Evolutionary conservation across 2,888 invertebrate species (phyloP), one percentile per base, ranked within the genome.

Genomic region (Conchocele bisecta): DNA sequence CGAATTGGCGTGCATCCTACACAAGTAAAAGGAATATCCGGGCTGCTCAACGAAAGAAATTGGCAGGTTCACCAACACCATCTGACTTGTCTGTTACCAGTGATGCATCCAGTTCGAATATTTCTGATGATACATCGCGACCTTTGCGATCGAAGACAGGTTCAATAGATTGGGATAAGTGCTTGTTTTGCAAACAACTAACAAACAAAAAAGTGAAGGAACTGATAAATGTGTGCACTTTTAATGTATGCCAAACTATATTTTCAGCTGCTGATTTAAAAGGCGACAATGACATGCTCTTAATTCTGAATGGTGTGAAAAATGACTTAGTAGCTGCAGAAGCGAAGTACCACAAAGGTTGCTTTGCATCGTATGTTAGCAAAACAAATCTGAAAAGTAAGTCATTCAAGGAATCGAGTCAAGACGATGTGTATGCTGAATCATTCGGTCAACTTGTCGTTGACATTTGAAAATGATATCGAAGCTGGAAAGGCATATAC

Each of bases 121-220:
- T n/a, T n/a, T 46, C 22, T 13, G 7, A 24, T 46, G 46, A 9
- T 5, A 6, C 24, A 13, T 13, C 26, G 11, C 42, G 42, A n/a
- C 22, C 42, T 9, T 42, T 22, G 7, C 42, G 42, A n/a, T 42
- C 42, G 17, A 42, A 42, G 17, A n/a, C n/a, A n/a, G 9, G 6
- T 17, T 22, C 17, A n/a, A 17, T 42, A 17, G 42, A 42, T n/a
- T 17, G 42, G 9, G n/a, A n/a, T 9, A 42, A 42, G 22, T 42
- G 42, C 42, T 17, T 42, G 42, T 42, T 42, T 42, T 42, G 42
- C 42, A n/a, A 42, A 42, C n/a, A 42, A 22, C 9, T 42, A 11
- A 42, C 42, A 6, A n/a, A n/a, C n/a, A n/a, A n/a, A n/a, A n/a
- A n/a, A n/a, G n/a, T n/a, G n/a, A n/a, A n/a, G 42, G 22, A 42